phyloP scores from a whole-genome alignment of 2,888 invertebrate genomes.

The Ophraella communa region DNA sequence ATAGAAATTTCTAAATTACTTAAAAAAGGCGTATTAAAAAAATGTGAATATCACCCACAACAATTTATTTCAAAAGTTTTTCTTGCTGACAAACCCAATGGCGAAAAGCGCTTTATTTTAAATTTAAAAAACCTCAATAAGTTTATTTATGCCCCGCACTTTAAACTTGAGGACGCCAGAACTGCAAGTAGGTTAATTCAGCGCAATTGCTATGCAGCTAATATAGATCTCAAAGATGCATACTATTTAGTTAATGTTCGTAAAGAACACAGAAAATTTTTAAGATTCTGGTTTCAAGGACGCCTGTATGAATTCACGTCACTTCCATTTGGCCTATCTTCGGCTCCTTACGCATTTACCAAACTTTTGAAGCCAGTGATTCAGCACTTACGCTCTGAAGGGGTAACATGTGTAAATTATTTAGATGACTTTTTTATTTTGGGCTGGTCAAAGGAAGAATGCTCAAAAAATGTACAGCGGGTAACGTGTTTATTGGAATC shows the following conservation, averaged over 20 bases:
- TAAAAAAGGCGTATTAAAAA: no score
- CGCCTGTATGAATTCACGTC: conserved; percentile 41
- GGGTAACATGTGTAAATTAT: conserved; percentile 33
- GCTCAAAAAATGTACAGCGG: neutral
- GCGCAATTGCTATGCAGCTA: conserved; percentile 24
- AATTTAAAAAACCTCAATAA: conserved; percentile 40
- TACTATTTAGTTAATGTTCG: conserved; percentile 42
- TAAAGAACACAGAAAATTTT: conserved; percentile 36
- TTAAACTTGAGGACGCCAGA: conserved; percentile 44
- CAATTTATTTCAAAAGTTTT: conserved; percentile 41
- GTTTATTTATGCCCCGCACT: conserved; percentile 37
- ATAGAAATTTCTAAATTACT: no score
- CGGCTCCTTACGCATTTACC: conserved; percentile 43
- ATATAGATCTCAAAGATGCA: conserved; percentile 37
- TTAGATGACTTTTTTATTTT: conserved; percentile 39
- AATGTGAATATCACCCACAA: conserved; percentile 7
- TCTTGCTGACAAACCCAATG: conserved; percentile 36
- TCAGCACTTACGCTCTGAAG: conserved; percentile 23
- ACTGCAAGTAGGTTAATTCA: conserved; percentile 37
- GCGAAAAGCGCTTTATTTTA: conserved; percentile 39
- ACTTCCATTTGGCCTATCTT: conserved; percentile 41
- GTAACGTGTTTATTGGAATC: neutral
- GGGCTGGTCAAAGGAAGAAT: conserved; percentile 4
- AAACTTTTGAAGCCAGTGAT: conserved; percentile 43
- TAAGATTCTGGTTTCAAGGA: conserved; percentile 38